These are phyloP conservation scores for Phaenicophaeus curvirostris DNA, from an alignment of 2,797 vertebrate genomes.

Conservation along the genomic window DNA sequence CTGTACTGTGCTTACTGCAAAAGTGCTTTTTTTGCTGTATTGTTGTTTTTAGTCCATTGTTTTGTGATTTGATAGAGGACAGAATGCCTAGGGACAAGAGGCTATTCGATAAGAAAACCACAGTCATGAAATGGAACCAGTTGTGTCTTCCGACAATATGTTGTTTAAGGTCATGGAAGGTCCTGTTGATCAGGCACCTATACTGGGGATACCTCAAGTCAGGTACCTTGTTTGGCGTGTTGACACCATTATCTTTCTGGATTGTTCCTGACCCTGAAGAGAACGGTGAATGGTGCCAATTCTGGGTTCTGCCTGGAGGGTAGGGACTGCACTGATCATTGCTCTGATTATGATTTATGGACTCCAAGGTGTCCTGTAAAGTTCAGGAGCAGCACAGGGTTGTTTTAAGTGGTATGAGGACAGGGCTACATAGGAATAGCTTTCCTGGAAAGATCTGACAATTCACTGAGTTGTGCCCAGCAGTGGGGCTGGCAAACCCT, in stretches of 20 bases:
- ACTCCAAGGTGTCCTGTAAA: not conserved
- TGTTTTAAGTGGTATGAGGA: rapidly evolving
- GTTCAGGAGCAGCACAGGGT: not conserved
- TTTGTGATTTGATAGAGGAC: not conserved
- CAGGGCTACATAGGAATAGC: not conserved
- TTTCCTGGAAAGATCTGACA: not conserved
- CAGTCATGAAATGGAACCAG: not conserved
- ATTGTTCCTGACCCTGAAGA: not conserved
- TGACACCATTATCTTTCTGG: rapidly evolving
- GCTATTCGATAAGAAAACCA: not conserved
- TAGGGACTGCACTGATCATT: rapidly evolving
- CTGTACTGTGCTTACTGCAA: not conserved
- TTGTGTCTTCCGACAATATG: not conserved
- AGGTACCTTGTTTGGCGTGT: not conserved
- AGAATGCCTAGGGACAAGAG: not conserved
- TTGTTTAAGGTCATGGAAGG: not conserved
- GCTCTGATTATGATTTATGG: not conserved
- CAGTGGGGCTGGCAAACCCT: not conserved
- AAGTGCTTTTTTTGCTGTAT: not conserved
- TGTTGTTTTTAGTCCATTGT: not conserved
- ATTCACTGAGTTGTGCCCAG: not conserved
- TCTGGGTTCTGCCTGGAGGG: too few species aligned
- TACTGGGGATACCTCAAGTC: not conserved
- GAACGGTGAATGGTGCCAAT: not conserved
- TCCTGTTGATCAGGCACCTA: not conserved